Base-by-base conservation (phyloP, 1,140 invertebrate species). In the Laodelphax striatellus region DNA sequence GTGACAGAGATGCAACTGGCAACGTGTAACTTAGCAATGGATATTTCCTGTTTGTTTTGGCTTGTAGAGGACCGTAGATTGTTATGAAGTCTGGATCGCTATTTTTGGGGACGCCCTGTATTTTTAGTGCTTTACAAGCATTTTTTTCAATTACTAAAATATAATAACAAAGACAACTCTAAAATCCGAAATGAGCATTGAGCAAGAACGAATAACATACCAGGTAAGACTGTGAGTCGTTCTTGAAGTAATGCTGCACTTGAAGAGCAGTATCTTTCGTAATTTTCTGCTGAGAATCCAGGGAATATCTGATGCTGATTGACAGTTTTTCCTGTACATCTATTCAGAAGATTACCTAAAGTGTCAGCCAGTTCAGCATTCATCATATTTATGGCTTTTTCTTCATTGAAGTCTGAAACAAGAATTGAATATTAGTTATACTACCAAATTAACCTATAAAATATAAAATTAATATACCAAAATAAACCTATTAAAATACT, bases 331-430 rank as follows among this genome's bases (percentile, higher is more conserved):
- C 86, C 85, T 63, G 83, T 85, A 69, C 85, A 88, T 52, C 96
- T 80, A 65, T 80, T 88, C 19, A 97, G 76, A 38, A 98, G 76
- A 79, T 98, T 98, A 21, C 94, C 95, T 1, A 97, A 72, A 5
- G 88, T 94, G 71, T 97, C 88, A 3, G 93, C 93, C 50, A 99
- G 74, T 71, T 98, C 94, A 2, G 86, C 78, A 78, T 98, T 99
- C 13, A 96, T 73, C 58, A 88, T 80, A 62, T 86, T 80, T 17
- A 83, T 71, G 52, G 91, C 78, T 73, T 92, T 91, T 4, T 76
- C 76, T 58, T 87, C 81, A 71, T 82, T 92, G 72, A 89, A 98
- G 79, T 97, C 94, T 97, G 70, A 31, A 76, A 65, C 63, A 61
- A 65, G 64, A 62, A 62, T 62, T 62, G 10, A 38, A 13, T 38